These are phyloP conservation scores for Erythrocercus mccallii DNA, from an alignment of 2,113 vertebrate genomes.

Conservation along the genomic window DNA sequence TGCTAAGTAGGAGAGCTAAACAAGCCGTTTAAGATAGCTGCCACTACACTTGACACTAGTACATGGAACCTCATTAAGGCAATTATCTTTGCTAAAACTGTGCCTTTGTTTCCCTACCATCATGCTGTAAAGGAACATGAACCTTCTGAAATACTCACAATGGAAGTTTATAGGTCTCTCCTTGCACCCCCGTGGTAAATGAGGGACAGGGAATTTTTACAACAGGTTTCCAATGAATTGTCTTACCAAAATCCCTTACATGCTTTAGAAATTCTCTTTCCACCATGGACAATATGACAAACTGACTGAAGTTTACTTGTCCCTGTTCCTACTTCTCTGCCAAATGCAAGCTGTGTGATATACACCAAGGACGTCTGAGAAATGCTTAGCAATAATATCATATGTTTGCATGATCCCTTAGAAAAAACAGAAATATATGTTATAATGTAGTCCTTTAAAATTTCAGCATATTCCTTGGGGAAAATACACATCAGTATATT, in stretches of 20 bases:
- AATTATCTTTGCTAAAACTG: neutral
- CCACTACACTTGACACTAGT: neutral
- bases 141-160: neutral
- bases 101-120: neutral
- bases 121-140: neutral
- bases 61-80: neutral
- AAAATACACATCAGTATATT: neutral
- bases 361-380: neutral
- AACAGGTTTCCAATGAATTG: neutral
- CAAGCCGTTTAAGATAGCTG: neutral
- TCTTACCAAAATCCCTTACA: neutral
- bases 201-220: neutral
- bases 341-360: neutral
- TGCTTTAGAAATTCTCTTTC: neutral
- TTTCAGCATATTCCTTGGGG: neutral
- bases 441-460: neutral
- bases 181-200: neutral
- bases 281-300: neutral
- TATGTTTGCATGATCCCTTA: neutral
- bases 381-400: neutral
- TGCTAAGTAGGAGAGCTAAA: neutral
- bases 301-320: neutral
- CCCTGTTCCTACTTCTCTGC: neutral
- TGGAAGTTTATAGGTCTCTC: neutral
- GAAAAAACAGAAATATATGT: neutral